Evolutionary conservation across 1,140 invertebrate genomes (phyloP).

Genomic region (Akabosia matsudoensis): DNA sequence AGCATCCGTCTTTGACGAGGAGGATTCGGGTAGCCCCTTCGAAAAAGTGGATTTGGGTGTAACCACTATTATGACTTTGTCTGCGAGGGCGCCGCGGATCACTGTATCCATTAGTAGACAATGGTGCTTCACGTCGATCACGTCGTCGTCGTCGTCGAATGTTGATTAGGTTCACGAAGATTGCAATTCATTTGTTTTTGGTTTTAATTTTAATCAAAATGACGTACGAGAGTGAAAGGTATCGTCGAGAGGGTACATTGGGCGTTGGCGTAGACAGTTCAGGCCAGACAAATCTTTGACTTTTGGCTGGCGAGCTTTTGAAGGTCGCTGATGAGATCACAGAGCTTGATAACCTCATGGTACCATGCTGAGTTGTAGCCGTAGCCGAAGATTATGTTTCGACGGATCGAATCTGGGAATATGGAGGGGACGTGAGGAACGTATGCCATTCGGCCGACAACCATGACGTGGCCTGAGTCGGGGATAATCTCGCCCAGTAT

Average conservation of each 20-base stretch:
- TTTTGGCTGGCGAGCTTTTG: conserved; percentile 49
- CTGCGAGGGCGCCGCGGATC: not conserved
- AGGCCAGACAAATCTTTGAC: conserved; percentile 60
- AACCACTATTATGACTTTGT: not conserved
- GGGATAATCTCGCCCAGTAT: not conserved
- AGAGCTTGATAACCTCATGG: not conserved
- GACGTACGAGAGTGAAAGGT: not conserved
- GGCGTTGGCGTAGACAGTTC: conserved; percentile 58
- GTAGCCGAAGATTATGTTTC: not conserved
- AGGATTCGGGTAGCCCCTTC: not conserved
- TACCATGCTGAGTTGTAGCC: not conserved
- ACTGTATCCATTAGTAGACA: not conserved
- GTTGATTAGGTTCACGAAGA: too few relatives aligned
- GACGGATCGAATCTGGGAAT: not conserved
- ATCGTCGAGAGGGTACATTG: conserved; percentile 61
- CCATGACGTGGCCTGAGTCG: not conserved
- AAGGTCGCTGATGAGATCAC: not conserved
- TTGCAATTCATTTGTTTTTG: too few relatives aligned
- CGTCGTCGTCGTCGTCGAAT: too few relatives aligned
- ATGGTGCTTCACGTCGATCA: not conserved
- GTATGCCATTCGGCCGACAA: not conserved
- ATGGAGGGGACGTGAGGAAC: not conserved
- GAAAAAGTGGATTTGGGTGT: conserved; percentile 4
- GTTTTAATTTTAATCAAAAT: too few relatives aligned
- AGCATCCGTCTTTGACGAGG: not conserved